Percentiles rank a stretch among this genome's conserved stretches.
Conservation (phyloP, 1,140 invertebrate species). For the Penaeus indicus region DNA sequence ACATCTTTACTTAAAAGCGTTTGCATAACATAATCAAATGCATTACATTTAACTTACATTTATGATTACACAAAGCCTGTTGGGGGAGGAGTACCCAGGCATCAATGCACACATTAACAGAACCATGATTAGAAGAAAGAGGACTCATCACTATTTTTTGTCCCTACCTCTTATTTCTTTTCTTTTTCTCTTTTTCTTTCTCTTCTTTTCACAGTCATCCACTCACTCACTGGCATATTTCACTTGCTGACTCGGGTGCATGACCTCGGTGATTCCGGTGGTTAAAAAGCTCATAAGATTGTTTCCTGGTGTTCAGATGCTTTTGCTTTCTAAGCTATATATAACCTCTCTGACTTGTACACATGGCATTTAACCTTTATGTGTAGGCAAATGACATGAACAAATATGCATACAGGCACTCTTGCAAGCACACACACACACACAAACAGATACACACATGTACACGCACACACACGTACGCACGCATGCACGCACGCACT, state of each 20-base stretch:
- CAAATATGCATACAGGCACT: not conserved
- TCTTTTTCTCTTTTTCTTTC: not conserved
- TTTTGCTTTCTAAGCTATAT: not conserved
- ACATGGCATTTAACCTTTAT: not conserved
- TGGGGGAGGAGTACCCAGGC: no score
- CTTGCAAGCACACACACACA: not conserved
- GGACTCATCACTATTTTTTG: no score
- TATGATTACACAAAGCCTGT: no score
- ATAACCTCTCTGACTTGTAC: not conserved
- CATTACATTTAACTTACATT: no score
- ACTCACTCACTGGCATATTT: not conserved
- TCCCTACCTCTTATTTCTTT: constrained; percentile 9
- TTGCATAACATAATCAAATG: no score
- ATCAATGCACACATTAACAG: no score
- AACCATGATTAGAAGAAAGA: no score
- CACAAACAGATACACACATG: constrained; percentile 18
- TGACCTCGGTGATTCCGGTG: not conserved
- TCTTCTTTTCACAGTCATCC: not conserved
- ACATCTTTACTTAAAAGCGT: no score
- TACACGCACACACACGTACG: not conserved
- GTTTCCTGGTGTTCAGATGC: no score
- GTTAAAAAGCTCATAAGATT: not conserved
- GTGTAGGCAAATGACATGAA: not conserved
- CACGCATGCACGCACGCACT: not conserved
- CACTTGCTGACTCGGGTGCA: not conserved